Evolutionary conservation across 2,113 vertebrate species (phyloP).

Genomic region (Corythaixoides concolor): DNA sequence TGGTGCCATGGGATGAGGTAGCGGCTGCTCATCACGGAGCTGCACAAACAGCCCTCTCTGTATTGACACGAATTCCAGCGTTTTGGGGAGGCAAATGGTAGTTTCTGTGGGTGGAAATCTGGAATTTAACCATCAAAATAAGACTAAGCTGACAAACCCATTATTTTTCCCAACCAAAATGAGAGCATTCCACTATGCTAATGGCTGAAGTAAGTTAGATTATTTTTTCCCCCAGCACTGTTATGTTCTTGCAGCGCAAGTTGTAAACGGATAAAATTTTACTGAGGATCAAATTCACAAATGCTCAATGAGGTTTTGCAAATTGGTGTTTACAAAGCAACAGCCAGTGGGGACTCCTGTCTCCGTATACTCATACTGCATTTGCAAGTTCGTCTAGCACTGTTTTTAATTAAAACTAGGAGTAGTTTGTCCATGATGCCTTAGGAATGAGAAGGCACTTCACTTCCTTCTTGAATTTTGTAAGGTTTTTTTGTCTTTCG

Average conservation of each 20-base stretch:
- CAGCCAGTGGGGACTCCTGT: neutral
- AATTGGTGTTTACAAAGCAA: neutral
- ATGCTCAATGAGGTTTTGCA: neutral
- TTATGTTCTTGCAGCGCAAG: neutral
- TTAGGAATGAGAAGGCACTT: neutral
- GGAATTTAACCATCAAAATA: neutral
- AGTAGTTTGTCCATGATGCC: neutral
- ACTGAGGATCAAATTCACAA: neutral
- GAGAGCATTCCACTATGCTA: neutral
- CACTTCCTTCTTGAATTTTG: neutral
- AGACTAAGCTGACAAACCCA: neutral
- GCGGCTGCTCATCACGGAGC: neutral
- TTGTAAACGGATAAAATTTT: neutral
- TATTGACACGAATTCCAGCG: too few relatives aligned
- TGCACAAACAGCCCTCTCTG: neutral
- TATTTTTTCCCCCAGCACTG: neutral
- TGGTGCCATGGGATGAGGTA: neutral
- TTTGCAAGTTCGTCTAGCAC: neutral
- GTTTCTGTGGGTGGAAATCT: neutral
- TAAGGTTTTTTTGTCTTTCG: neutral
- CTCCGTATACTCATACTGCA: neutral
- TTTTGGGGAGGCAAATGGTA: neutral
- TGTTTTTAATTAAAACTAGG: neutral
- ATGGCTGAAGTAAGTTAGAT: neutral
- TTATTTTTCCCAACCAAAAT: neutral